A percentile compares a stretch with the other conserved stretches of the same genome.
phyloP scores from a whole-genome alignment of 2,888 invertebrate species.

The Dryobotodes eremita region DNA sequence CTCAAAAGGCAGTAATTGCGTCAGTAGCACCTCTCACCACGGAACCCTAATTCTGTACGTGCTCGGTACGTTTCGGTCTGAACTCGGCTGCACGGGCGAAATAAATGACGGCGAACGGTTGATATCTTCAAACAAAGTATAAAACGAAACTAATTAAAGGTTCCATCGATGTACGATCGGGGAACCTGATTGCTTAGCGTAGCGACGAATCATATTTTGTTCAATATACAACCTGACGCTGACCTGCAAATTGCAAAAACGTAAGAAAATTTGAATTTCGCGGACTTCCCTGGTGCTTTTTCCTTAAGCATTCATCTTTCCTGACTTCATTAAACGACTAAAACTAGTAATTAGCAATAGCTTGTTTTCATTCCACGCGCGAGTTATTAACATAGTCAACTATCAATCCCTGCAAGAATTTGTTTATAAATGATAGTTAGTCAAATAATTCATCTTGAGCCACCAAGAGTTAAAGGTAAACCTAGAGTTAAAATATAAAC shows the following conservation, averaged over 20 bases:
- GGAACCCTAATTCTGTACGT: conserved; percentile 49
- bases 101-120: conserved; percentile 26
- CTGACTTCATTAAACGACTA: neutral
- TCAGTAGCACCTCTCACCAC: conserved; percentile 17
- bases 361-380: neutral
- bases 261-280: too few species aligned
- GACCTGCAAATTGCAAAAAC: too few species aligned
- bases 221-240: too few species aligned
- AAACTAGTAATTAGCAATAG: neutral
- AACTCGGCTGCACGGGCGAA: conserved; percentile 2
- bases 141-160: neutral
- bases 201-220: too few species aligned
- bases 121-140: conserved; percentile 19
- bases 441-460: too few species aligned
- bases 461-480: too few species aligned
- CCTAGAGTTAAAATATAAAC: too few species aligned
- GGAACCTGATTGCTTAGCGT: too few species aligned
- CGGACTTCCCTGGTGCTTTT: too few species aligned
- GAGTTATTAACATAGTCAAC: neutral
- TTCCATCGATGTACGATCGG: neutral
- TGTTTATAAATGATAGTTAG: too few species aligned
- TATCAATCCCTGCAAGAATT: neutral
- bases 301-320: too few species aligned
- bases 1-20: conserved; percentile 52
- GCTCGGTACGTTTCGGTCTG: conserved; percentile 23